These are phyloP conservation scores for Muntiacus muntjak DNA, from an alignment of 2,113 vertebrate species.

Conservation along the genomic window DNA sequence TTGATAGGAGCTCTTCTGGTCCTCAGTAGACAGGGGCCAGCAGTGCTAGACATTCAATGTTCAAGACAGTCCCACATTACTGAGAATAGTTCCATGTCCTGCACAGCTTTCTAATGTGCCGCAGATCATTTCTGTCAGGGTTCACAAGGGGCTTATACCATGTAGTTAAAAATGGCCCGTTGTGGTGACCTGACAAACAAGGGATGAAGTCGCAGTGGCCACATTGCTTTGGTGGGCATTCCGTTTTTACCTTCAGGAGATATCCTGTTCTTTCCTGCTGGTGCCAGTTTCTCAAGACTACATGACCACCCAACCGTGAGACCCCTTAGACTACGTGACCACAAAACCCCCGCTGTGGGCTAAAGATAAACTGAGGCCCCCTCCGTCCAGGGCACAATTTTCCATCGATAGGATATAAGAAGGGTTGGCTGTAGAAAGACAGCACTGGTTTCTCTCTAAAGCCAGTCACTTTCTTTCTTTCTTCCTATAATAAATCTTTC, in stretches of 20 bases:
- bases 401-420: not conserved
- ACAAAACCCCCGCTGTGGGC: not conserved
- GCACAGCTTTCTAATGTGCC: not conserved
- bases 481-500: not conserved
- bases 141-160: not conserved
- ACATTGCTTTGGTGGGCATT: not conserved
- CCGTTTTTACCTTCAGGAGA: not conserved
- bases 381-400: not conserved
- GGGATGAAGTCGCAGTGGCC: not conserved
- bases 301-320: not conserved
- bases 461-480: not conserved
- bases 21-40: not conserved
- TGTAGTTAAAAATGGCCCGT: not conserved
- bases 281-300: not conserved
- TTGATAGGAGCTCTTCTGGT: not conserved
- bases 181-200: not conserved
- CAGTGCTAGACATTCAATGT: not conserved
- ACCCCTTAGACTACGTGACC: not conserved
- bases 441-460: not conserved
- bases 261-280: not conserved
- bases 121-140: not conserved
- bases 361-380: not conserved
- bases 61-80: not conserved
- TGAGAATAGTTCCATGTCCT: not conserved
- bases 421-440: not conserved